A percentile compares a stretch with the other conserved stretches of the same genome.
phyloP scores from a whole-genome alignment of 2,113 vertebrate species.

The Cygnus atratus region DNA sequence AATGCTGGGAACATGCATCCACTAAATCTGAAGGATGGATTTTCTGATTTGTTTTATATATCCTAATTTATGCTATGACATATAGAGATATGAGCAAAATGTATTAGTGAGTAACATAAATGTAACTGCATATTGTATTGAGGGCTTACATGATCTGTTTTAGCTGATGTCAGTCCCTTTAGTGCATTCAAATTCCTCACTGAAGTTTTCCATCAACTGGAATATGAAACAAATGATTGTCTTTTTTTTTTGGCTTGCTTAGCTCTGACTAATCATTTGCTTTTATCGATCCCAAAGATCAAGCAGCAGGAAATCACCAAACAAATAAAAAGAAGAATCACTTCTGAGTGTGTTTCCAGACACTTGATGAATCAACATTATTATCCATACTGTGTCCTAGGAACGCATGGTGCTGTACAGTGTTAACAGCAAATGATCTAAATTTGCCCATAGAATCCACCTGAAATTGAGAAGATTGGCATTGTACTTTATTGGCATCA shows the following conservation, averaged over 20 bases:
- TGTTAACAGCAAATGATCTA: not conserved
- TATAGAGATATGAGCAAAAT: not conserved
- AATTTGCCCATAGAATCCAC: not conserved
- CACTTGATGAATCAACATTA: constrained; percentile 17
- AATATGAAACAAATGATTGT: not conserved
- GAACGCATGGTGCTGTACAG: not conserved
- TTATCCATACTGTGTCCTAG: not conserved
- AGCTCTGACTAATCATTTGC: constrained; percentile 42
- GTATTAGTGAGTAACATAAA: not conserved
- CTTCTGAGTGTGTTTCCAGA: constrained; percentile 9
- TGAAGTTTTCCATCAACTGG: not conserved
- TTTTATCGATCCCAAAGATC: constrained; percentile 50
- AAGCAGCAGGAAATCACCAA: not conserved
- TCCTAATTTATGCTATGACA: not conserved
- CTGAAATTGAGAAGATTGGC: not conserved
- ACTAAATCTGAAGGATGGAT: not conserved
- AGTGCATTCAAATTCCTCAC: not conserved
- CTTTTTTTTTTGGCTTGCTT: not conserved
- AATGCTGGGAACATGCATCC: not conserved
- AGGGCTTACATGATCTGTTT: not conserved
- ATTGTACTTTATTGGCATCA: not conserved
- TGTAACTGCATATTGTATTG: not conserved
- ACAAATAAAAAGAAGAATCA: constrained; percentile 35
- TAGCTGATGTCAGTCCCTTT: not conserved
- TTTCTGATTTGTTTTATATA: not conserved